Percentiles rank a stretch among this genome's conserved stretches.
phyloP scores from a whole-genome alignment of 2,113 vertebrate genomes.

The Macrotis lagotis region DNA sequence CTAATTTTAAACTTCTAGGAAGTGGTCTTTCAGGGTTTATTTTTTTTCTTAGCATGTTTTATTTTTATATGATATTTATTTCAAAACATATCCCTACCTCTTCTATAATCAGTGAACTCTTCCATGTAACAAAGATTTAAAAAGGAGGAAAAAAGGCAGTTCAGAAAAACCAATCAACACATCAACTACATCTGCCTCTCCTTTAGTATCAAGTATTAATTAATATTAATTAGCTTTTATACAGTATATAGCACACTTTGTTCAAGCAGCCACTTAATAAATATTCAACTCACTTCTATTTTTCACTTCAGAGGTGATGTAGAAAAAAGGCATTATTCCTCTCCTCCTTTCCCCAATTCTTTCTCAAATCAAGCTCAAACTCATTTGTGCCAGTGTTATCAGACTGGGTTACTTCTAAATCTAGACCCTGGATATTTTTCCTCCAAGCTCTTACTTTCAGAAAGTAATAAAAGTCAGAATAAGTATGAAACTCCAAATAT shows the following conservation, averaged over 20 bases:
- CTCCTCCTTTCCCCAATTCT: constrained; percentile 4
- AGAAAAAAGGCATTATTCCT: not conserved
- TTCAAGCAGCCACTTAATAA: constrained; percentile 19
- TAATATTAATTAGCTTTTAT: not conserved
- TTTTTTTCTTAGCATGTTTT: not conserved
- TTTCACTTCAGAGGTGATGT: not conserved
- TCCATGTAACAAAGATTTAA: not conserved
- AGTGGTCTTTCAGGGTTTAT: not conserved
- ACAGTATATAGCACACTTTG: not conserved
- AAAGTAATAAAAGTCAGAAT: constrained; percentile 52
- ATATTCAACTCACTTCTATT: constrained; percentile 34
- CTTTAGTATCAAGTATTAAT: not conserved
- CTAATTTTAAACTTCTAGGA: constrained; percentile 1
- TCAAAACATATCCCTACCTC: not conserved
- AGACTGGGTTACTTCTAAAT: constrained; percentile 53
- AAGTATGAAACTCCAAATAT: constrained; percentile 69
- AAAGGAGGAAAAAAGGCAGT: not conserved
- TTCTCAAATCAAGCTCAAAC: constrained; percentile 29
- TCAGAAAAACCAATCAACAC: not conserved
- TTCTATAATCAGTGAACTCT: not conserved
- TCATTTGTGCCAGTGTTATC: constrained; percentile 23
- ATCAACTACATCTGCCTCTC: not conserved
- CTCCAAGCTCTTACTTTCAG: constrained; percentile 53
- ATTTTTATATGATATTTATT: not conserved
- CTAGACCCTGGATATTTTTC: constrained; percentile 55